Base-by-base conservation (phyloP, 2,888 invertebrate genomes). In the Leptopilina syphax region DNA sequence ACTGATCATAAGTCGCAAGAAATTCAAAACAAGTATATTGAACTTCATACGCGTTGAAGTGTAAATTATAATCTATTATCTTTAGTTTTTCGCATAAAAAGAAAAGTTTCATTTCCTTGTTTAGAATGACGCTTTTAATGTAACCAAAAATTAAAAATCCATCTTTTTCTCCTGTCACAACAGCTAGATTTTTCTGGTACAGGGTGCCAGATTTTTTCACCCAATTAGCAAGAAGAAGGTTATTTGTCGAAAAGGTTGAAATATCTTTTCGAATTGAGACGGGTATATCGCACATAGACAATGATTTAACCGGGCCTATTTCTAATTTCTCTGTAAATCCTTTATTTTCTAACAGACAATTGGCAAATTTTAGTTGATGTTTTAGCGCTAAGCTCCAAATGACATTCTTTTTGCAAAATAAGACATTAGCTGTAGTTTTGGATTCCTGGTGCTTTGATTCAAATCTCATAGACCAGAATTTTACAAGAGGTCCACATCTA, bases 391-490 rank as follows among this genome's bases (percentile, higher is more conserved):
- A 18, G 8, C 65, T 77, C 5, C 41, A 63, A 65, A 27, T 54
- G 10, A 65, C 18, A 77, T 77, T 77, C 24, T 65, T 77, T 77
- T 66, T 77, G 10, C 77, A 77, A 50, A 63, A 63, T 65, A 63
- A 77, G n/a, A 65, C 12, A 50, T 8, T 12, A 5, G 50, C 77
- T 27, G 77, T 65, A 6, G 57, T 63, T 76, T 76, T 63, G 3
- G 77, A 77, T 50, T 77, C 77, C 27, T 66, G 44, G 41, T 81
- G 79, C 18, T 81, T 77, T 12, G 78, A 77, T 68, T 81, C 79
- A 12, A 50, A 81, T 77, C 79, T 60, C 79, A 81, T 82, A n/a
- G 65, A 79, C 79, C 80, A 82, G 10, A 80, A 41, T 54, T 81
- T 76, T 12, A 76, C 65, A 7, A 80, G 73, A 2, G 80, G 80